A percentile compares a stretch with the other conserved stretches of the same genome.
phyloP scores from a whole-genome alignment of 2,797 vertebrate genomes.

The Gymnopithys bicolor region DNA sequence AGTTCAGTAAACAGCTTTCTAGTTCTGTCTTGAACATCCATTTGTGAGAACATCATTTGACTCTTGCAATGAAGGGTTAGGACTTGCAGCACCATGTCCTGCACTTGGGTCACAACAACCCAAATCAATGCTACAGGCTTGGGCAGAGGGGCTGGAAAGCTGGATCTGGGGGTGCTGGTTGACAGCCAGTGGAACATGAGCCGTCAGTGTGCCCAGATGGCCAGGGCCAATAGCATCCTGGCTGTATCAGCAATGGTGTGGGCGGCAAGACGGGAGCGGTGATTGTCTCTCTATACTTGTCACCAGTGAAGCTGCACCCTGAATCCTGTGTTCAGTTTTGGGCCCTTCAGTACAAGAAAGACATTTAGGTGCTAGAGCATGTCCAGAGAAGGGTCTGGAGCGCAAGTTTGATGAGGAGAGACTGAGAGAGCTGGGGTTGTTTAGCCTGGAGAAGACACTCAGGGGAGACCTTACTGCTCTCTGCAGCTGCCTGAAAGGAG shows the following conservation, averaged over 20 bases:
- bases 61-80: background rate
- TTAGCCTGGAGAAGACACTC: background rate
- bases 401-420: background rate
- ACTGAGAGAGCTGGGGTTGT: background rate
- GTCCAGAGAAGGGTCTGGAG: background rate
- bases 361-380: background rate
- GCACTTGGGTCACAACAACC: background rate
- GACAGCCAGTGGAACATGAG: rapidly evolving
- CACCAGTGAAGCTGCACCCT: background rate
- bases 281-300: background rate
- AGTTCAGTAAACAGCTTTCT: background rate
- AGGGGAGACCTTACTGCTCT: background rate
- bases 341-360: background rate
- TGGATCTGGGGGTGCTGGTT: background rate
- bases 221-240: background rate
- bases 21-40: background rate
- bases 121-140: too few species aligned
- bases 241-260: background rate
- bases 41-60: background rate
- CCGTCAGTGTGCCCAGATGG: background rate
- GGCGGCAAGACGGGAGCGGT: background rate
- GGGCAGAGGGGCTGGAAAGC: background rate
- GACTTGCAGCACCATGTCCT: background rate
- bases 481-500: background rate
- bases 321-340: background rate